These are phyloP conservation scores for Globia sparganii DNA, from an alignment of 2,888 invertebrate species.

Conservation along the genomic window DNA sequence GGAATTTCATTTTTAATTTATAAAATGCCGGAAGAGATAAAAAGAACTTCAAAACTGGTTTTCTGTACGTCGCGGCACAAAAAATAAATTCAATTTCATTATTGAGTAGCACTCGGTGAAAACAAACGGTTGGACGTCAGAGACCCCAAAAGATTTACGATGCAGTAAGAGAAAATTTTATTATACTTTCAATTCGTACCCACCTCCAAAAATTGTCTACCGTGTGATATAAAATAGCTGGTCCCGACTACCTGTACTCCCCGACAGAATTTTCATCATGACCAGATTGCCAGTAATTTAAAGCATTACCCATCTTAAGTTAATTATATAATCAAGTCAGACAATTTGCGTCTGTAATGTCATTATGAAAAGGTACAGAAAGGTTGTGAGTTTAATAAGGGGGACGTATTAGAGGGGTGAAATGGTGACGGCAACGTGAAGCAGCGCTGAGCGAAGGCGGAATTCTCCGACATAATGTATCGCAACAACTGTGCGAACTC, in stretches of 20 bases:
- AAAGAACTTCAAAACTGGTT: conserved; percentile 24
- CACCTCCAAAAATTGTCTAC: conserved; percentile 72
- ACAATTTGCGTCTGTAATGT: conserved; percentile 80
- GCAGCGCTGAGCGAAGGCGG: conserved; percentile 64
- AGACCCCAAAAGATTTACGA: conserved; percentile 81
- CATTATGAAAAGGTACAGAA: conserved; percentile 78
- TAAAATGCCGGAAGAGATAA: conserved; percentile 18
- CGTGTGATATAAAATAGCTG: conserved; percentile 72
- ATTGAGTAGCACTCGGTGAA: conserved; percentile 63
- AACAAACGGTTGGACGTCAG: conserved; percentile 79
- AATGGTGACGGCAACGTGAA: conserved; percentile 49
- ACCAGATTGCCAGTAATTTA: conserved; percentile 77
- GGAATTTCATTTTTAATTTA: conserved; percentile 18
- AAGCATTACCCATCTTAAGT: conserved; percentile 77
- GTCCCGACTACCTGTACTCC: conserved; percentile 57
- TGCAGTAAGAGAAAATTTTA: conserved; percentile 79
- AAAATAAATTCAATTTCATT: conserved; percentile 65
- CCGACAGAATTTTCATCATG: conserved; percentile 71
- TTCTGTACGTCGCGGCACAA: conserved; percentile 23
- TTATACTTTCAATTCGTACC: conserved; percentile 81
- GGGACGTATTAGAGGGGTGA: conserved; percentile 60
- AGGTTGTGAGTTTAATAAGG: conserved; percentile 78
- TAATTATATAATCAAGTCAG: conserved; percentile 80
- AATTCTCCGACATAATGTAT: conserved; percentile 78
- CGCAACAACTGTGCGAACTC: conserved; percentile 79